A percentile compares a stretch with the other conserved stretches of the same genome.
These are phyloP conservation scores for human DNA, from an alignment of 2,113 vertebrate genomes.

Conservation along the genomic window GRCh38 chr6:22008001-22008500, in stretches of 20 bases:
- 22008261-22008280: not conserved
- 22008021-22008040: not conserved
- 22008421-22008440: not conserved
- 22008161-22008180: not conserved
- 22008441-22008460: not conserved
- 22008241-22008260: not conserved
- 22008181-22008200: not conserved
- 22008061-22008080: not conserved
- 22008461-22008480: not conserved
- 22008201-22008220: not conserved
- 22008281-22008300: not conserved
- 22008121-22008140: not conserved
- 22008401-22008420: not conserved
- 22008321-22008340: not conserved
- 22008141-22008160: not conserved
- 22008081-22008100: too few relatives aligned
- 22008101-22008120: too few relatives aligned
- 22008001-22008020: not conserved
- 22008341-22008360: not conserved
- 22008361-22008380: not conserved
- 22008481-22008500: not conserved
- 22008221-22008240: constrained; percentile 34
- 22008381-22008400: not conserved
- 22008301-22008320: not conserved
- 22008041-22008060: not conserved